Base-by-base conservation (phyloP, 2,888 invertebrate species). In the Laothoe populi region DNA sequence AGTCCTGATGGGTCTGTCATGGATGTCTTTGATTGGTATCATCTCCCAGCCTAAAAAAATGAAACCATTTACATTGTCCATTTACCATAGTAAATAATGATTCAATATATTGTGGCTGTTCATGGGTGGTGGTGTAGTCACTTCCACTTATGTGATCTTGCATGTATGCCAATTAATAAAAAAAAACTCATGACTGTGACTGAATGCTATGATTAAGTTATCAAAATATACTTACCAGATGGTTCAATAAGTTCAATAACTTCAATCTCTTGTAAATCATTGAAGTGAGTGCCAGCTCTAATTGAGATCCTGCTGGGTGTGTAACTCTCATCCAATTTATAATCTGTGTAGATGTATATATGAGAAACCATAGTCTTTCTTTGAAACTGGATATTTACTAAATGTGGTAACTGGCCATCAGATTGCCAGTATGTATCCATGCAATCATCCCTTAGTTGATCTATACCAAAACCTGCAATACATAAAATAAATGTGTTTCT, bases 391-490 rank as follows among this genome's bases (percentile, higher is more conserved):
- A 99, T 98, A 81, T 99, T 99, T 0, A 99, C 98, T 68, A 99
- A 93, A 88, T 99, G 99, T 2, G 99, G 99, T 66, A 99, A 94
- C 72, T 99, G 99, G 0, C 99, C 99, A 88, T 99, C 99, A 0
- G 99, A 99, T 85, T 99, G 99, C 99, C 99, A 99, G 85, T 99
- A 99, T 2, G 99, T 98, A 72, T 99, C 99, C 87, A 97, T 96
- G 67, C 97, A 97, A 81, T 98, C 98, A 86, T 99, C 99, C 68
- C 99, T 93, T 46, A 99, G 88, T 81, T 99, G 99, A 81, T 99
- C 98, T 4, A 99, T 99, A 2, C 99, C 99, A 93, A 99, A 99
- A 49, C 99, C 99, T 97, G 74, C 8, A 82, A 80, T 53, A 63
- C 63, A 23, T 31, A 53, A n/a, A n/a, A n/a, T n/a, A n/a, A n/a